These are phyloP conservation scores for Chrysolina haemoptera DNA, from an alignment of 2,888 invertebrate species.

Conservation along the genomic window DNA sequence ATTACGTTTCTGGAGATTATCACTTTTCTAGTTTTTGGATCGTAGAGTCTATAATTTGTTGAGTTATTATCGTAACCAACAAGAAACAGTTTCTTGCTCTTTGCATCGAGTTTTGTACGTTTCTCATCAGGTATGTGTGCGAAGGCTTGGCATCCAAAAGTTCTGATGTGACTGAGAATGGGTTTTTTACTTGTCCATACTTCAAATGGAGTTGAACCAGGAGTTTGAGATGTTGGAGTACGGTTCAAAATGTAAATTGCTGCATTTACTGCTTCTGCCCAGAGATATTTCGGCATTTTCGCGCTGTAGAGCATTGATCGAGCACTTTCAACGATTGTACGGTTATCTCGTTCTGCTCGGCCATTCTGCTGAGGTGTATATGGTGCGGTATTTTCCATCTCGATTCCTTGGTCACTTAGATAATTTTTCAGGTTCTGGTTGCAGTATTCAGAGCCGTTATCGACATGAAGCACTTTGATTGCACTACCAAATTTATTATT, in stretches of 20 bases:
- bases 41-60: conserved; percentile 27
- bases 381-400: conserved; percentile 49
- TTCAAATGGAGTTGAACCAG: conserved; percentile 36
- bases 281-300: conserved; percentile 56
- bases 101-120: conserved; percentile 24
- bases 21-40: conserved; percentile 19
- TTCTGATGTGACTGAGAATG: conserved; percentile 23
- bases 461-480: conserved; percentile 33
- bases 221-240: conserved; percentile 28
- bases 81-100: conserved; percentile 29
- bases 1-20: conserved; percentile 29
- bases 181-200: conserved; percentile 30
- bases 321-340: conserved; percentile 53
- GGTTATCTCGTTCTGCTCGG: conserved; percentile 56
- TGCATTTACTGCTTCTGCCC: conserved; percentile 64
- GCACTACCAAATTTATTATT: conserved; percentile 40
- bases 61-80: conserved; percentile 34
- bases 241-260: conserved; percentile 50
- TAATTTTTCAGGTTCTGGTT: conserved; percentile 26
- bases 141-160: conserved; percentile 31
- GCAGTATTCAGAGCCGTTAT: conserved; percentile 31
- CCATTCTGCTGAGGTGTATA: conserved; percentile 59
- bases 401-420: conserved; percentile 49
- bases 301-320: conserved; percentile 59
- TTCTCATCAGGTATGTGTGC: conserved; percentile 25